Evolutionary conservation across 2,888 invertebrate species (phyloP).

Genomic region (Drosophila neotestacea): DNA sequence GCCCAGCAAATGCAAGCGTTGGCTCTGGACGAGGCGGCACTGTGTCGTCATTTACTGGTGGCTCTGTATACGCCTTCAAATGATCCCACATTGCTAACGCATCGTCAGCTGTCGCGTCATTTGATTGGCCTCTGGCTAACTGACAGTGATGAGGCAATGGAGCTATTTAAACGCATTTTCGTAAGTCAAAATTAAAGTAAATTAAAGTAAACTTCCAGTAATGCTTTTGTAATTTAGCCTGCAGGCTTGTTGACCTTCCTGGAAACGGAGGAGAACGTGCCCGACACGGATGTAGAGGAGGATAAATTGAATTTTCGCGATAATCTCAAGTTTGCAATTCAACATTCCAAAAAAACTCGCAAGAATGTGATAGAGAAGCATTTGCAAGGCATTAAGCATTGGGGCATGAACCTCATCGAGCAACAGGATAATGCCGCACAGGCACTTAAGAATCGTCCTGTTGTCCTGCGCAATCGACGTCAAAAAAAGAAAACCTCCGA

Average conservation of each 20-base stretch:
- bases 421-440: slow-evolving; percentile 84
- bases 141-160: slow-evolving; percentile 96
- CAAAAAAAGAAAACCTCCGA: slow-evolving; percentile 86
- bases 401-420: slow-evolving; percentile 87
- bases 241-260: slow-evolving; percentile 95
- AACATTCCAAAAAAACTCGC: slow-evolving; percentile 89
- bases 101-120: slow-evolving; percentile 96
- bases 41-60: slow-evolving; percentile 95
- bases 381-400: slow-evolving; percentile 89
- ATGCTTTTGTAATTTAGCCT: slow-evolving; percentile 88
- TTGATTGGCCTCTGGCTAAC: slow-evolving; percentile 98
- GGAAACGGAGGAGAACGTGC: slow-evolving; percentile 93
- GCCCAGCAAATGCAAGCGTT: slow-evolving; percentile 97
- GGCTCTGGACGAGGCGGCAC: slow-evolving; percentile 97
- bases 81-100: slow-evolving; percentile 92
- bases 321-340: slow-evolving; percentile 97
- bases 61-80: slow-evolving; percentile 95
- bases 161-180: slow-evolving; percentile 93
- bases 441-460: slow-evolving; percentile 89
- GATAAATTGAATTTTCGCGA: slow-evolving; percentile 93
- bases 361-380: slow-evolving; percentile 93
- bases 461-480: slow-evolving; percentile 95
- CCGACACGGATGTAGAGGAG: slow-evolving; percentile 88
- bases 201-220: not conserved
- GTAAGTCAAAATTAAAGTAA: slow-evolving; percentile 86